phyloP scores from a whole-genome alignment of 2,113 vertebrate species.

The Thinocorus orbignyianus region DNA sequence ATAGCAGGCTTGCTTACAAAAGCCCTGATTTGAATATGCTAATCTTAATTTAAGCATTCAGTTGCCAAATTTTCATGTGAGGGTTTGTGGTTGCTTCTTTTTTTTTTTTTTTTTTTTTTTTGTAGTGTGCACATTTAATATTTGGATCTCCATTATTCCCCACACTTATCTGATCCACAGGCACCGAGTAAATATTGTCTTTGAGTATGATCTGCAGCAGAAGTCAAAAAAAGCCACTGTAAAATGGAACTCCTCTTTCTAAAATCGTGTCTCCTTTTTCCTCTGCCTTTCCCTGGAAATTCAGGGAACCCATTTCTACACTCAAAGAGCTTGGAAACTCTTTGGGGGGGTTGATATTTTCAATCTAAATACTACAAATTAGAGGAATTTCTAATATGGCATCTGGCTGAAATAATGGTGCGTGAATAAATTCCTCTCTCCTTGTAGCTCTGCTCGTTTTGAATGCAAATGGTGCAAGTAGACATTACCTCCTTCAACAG shows the following conservation, averaged over 20 bases:
- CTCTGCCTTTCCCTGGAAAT: background rate
- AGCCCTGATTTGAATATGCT: background rate
- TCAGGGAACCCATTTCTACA: background rate
- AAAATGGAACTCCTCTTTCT: background rate
- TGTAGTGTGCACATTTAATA: background rate
- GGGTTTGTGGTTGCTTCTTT: background rate
- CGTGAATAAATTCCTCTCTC: background rate
- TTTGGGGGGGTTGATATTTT: background rate
- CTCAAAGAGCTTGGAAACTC: background rate
- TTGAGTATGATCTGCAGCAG: background rate
- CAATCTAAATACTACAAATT: background rate
- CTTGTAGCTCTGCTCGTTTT: background rate
- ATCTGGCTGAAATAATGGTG: background rate
- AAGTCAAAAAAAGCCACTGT: background rate
- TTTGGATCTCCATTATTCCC: conserved; percentile 10
- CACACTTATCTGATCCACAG: background rate
- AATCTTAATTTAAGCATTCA: background rate
- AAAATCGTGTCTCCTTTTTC: background rate
- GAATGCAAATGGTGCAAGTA: background rate
- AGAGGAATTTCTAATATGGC: background rate
- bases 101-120: background rate
- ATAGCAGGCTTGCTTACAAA: background rate
- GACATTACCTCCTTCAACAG: background rate
- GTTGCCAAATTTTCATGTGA: background rate
- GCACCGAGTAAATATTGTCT: background rate